A percentile compares a stretch with the other conserved stretches of the same genome.
These are phyloP conservation scores for Erpetoichthys calabaricus DNA, from an alignment of 2,797 vertebrate genomes.

Conservation along the genomic window DNA sequence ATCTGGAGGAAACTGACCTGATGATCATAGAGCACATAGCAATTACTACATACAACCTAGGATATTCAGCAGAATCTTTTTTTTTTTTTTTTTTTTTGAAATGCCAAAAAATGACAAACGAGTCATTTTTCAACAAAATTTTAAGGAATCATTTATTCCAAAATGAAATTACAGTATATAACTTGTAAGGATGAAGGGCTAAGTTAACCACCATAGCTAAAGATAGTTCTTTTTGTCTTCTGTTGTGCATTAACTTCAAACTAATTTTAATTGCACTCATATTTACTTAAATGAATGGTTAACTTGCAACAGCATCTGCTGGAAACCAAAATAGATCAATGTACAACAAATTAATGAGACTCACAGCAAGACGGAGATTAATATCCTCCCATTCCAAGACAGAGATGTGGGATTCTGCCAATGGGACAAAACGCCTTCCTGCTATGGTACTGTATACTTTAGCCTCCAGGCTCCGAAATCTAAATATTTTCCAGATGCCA, in stretches of 20 bases:
- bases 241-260: conserved; percentile 52
- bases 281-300: conserved; percentile 47
- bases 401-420: neutral
- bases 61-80: no score
- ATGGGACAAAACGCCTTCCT: conserved; percentile 23
- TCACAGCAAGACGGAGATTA: conserved; percentile 17
- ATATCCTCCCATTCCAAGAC: neutral
- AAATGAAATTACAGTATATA: conserved; percentile 37
- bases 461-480: conserved; percentile 29
- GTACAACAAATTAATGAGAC: conserved; percentile 33
- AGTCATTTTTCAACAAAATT: no score
- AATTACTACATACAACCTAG: no score
- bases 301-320: conserved; percentile 37
- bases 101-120: no score
- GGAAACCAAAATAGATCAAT: conserved; percentile 43
- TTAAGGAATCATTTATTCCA: neutral
- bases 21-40: no score
- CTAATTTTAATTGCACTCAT: conserved; percentile 51
- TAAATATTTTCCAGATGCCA: conserved; percentile 17
- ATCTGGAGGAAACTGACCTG: no score
- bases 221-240: conserved; percentile 60
- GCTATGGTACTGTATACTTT: conserved; percentile 26
- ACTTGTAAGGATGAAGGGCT: conserved; percentile 64
- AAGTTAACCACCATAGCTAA: conserved; percentile 52
- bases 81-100: no score